phyloP scores from a whole-genome alignment of 2,113 vertebrate genomes.

The Cyprinus carpio region DNA sequence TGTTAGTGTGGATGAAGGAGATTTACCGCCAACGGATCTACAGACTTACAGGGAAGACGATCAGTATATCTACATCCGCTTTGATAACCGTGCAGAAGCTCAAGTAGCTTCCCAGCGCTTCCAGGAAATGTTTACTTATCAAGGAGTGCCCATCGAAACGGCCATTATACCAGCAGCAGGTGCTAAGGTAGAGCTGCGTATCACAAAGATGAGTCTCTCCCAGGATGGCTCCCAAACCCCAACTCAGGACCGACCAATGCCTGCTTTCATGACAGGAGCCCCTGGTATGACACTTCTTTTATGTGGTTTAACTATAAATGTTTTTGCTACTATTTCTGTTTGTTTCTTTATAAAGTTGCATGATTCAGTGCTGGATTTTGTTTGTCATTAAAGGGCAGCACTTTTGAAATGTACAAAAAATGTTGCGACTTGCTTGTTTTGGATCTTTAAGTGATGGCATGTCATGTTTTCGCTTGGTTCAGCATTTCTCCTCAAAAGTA shows the following conservation, averaged over 20 bases:
- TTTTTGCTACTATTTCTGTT: neutral
- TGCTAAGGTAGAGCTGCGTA: conserved; percentile 83
- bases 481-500: neutral
- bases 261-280: conserved; percentile 75
- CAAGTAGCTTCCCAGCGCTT: conserved; percentile 82
- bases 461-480: conserved; percentile 16
- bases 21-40: conserved; percentile 73
- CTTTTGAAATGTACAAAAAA: conserved; percentile 2
- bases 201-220: conserved; percentile 79
- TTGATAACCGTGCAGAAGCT: conserved; percentile 81
- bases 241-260: conserved; percentile 66
- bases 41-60: conserved; percentile 91
- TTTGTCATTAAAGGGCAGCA: conserved; percentile 5
- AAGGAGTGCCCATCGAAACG: conserved; percentile 86
- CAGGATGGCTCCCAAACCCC: conserved; percentile 70
- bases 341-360: conserved; percentile 20
- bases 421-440: neutral
- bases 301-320: neutral
- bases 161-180: conserved; percentile 83
- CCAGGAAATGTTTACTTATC: conserved; percentile 88
- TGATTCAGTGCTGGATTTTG: conserved; percentile 28
- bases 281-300: conserved; percentile 74
- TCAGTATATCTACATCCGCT: conserved; percentile 88
- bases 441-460: conserved; percentile 1
- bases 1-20: conserved; percentile 88